phyloP scores from a whole-genome alignment of 1,140 invertebrate species.

The Euura lappo region DNA sequence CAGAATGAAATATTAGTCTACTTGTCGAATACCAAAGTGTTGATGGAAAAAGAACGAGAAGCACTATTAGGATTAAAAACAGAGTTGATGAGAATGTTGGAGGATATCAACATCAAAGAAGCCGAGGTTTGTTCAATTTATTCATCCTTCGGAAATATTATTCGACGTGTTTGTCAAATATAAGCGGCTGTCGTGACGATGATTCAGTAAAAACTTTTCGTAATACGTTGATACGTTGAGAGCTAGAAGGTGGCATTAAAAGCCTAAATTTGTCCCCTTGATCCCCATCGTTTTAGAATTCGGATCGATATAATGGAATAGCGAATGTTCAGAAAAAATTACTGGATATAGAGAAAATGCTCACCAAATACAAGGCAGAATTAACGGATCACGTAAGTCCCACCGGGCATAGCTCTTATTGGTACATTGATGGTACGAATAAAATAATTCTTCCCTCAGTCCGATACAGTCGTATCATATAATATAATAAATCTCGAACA shows the following conservation, averaged over 20 bases:
- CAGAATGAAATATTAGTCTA: conserved; percentile 37
- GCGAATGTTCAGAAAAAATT: conserved; percentile 30
- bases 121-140: conserved; percentile 18
- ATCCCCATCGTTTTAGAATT: background rate
- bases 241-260: too few relatives aligned
- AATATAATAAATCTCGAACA: background rate
- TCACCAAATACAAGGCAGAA: conserved; percentile 31
- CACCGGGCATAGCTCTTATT: too few relatives aligned
- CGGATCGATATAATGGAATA: conserved; percentile 15
- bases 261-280: background rate
- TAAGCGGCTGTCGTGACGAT: too few relatives aligned
- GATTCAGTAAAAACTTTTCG: too few relatives aligned
- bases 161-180: too few relatives aligned
- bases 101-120: conserved; percentile 25
- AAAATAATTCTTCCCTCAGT: too few relatives aligned
- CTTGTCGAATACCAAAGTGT: conserved; percentile 32
- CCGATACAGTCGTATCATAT: too few relatives aligned
- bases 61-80: conserved; percentile 34
- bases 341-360: conserved; percentile 29
- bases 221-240: too few relatives aligned
- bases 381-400: conserved; percentile 36
- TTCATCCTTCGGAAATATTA: background rate
- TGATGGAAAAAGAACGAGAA: conserved; percentile 39
- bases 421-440: too few relatives aligned
- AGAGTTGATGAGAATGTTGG: conserved; percentile 32